Conservation (phyloP, 2,888 invertebrate genomes). For the Philopedon plagiatum region DNA sequence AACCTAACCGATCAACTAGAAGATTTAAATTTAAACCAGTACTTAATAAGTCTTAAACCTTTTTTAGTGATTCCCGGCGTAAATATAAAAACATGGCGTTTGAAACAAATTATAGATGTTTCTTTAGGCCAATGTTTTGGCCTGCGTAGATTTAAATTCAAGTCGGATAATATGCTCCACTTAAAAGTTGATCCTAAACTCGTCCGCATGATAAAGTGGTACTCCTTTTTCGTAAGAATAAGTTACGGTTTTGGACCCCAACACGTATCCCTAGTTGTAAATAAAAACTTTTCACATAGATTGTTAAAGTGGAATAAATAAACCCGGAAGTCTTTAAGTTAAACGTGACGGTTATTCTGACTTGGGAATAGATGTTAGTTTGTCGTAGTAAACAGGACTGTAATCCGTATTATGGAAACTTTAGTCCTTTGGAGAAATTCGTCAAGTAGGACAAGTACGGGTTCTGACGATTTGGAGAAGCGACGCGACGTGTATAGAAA, state of each 20-base stretch:
- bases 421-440: background rate
- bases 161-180: too few relatives aligned
- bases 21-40: too few relatives aligned
- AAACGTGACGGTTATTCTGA: background rate
- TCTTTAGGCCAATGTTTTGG: too few relatives aligned
- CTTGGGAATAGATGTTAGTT: background rate
- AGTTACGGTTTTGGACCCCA: background rate
- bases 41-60: too few relatives aligned
- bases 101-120: too few relatives aligned
- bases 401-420: background rate
- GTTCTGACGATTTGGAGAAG: background rate
- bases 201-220: too few relatives aligned
- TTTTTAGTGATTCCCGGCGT: too few relatives aligned
- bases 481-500: too few relatives aligned
- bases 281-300: constrained; percentile 5
- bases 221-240: background rate
- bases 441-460: background rate
- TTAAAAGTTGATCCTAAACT: too few relatives aligned
- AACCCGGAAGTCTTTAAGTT: background rate
- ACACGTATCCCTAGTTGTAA: background rate
- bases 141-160: too few relatives aligned
- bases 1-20: too few relatives aligned
- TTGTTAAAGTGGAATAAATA: background rate
- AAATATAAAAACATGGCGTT: too few relatives aligned
- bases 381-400: background rate